Evolutionary conservation across 2,113 vertebrate genomes (phyloP).

Genomic region (Coptodon bakossiorum): DNA sequence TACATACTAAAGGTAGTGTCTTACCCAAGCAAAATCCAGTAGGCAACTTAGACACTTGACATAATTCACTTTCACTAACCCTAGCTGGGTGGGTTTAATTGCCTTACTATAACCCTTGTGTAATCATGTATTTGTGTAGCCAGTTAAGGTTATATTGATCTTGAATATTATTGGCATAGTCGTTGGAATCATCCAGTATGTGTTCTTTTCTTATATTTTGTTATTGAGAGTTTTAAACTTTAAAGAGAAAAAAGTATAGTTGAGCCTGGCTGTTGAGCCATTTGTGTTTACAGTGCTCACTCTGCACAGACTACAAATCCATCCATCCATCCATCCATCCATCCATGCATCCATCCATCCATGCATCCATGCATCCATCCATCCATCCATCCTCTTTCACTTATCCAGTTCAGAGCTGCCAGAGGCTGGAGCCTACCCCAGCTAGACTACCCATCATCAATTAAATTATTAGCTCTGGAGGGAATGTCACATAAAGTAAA

Average conservation of each 20-base stretch:
- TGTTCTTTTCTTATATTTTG: not conserved
- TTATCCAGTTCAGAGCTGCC: not conserved
- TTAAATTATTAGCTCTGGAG: not conserved
- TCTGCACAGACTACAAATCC: not conserved
- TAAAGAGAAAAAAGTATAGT: not conserved
- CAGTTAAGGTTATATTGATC: not conserved
- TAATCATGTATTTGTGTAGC: not conserved
- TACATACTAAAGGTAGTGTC: not conserved
- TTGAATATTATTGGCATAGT: not conserved
- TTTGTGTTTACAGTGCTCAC: not conserved
- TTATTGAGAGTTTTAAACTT: not conserved
- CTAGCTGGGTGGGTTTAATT: not conserved
- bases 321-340: not conserved
- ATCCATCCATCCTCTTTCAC: not conserved
- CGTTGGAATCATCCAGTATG: not conserved
- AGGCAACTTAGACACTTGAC: not conserved
- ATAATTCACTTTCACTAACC: not conserved
- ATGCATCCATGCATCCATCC: accelerated
- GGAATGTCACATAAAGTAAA: not conserved
- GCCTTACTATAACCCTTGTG: not conserved
- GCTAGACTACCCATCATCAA: not conserved
- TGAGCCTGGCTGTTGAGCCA: not conserved
- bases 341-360: not conserved
- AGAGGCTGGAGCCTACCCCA: not conserved
- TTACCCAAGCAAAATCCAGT: not conserved